Evolutionary conservation across 2,888 invertebrate species (phyloP).

Genomic region (Cetonia aurata): DNA sequence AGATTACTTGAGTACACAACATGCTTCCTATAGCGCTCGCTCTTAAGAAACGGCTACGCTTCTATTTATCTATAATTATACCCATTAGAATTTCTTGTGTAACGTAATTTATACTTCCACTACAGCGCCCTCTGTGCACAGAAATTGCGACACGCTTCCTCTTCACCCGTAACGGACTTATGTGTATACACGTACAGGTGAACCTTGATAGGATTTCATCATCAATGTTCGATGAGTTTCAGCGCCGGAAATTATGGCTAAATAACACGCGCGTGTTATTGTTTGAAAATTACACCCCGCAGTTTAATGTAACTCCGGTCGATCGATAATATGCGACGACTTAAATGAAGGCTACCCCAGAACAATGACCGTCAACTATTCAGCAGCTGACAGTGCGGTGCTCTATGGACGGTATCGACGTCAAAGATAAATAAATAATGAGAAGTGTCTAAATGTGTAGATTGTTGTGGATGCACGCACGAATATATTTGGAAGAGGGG

Average conservation of each 20-base stretch:
- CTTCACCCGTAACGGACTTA: too few species aligned
- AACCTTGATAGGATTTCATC: conserved; percentile 24
- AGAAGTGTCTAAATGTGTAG: not conserved
- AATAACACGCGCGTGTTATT: conserved; percentile 28
- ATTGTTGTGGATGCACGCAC: not conserved
- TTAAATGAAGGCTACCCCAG: conserved; percentile 7
- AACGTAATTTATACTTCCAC: too few species aligned
- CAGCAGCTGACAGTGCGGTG: not conserved
- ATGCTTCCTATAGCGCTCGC: too few species aligned
- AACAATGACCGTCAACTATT: conserved; percentile 25
- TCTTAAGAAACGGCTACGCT: too few species aligned
- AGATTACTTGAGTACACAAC: too few species aligned
- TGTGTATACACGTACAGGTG: too few species aligned
- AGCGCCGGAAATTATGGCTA: conserved; percentile 31
- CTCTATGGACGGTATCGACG: not conserved
- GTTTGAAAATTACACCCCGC: conserved; percentile 31
- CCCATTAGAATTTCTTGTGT: too few species aligned
- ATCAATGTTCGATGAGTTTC: conserved; percentile 33
- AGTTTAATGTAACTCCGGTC: conserved; percentile 23
- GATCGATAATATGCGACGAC: conserved; percentile 11
- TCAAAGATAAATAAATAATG: conserved; percentile 20
- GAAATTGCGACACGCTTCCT: too few species aligned
- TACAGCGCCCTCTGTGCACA: too few species aligned
- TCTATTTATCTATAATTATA: too few species aligned
- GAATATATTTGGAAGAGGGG: not conserved